Evolutionary conservation across 2,888 invertebrate genomes (phyloP).

Genomic region (Cantharis nigra): DNA sequence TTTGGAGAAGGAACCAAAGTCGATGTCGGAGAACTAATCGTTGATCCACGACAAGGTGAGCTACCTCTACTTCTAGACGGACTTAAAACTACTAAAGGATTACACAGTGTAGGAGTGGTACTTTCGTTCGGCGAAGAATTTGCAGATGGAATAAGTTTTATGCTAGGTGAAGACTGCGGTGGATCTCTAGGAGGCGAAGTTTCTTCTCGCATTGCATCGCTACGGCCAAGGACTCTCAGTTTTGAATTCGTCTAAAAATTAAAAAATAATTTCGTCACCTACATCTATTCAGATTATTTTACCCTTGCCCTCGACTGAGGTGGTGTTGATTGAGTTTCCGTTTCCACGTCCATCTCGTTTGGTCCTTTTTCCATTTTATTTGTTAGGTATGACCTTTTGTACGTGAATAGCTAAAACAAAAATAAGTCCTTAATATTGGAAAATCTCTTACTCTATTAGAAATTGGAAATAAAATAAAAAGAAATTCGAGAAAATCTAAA

Average conservation of each 20-base stretch:
- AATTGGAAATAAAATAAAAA: too few species aligned
- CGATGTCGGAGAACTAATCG: slow-evolving; percentile 46
- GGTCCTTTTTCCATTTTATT: slow-evolving; percentile 46
- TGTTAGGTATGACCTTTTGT: slow-evolving; percentile 39
- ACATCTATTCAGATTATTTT: slow-evolving; percentile 1
- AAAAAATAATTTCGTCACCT: background rate
- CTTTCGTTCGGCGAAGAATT: slow-evolving; percentile 27
- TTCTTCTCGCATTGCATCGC: slow-evolving; percentile 88
- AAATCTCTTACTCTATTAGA: background rate
- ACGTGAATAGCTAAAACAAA: slow-evolving; percentile 14
- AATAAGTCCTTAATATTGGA: background rate
- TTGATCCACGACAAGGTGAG: slow-evolving; percentile 40
- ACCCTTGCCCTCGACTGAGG: slow-evolving; percentile 37
- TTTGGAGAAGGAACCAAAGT: slow-evolving; percentile 48
- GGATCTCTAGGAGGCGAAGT: slow-evolving; percentile 64
- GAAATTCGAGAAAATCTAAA: too few species aligned
- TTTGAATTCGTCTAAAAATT: slow-evolving; percentile 68
- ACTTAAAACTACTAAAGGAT: slow-evolving; percentile 47
- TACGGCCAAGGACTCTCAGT: slow-evolving; percentile 82
- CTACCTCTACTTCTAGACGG: slow-evolving; percentile 44
- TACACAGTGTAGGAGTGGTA: slow-evolving; percentile 22
- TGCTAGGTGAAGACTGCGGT: slow-evolving; percentile 50
- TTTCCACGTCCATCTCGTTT: slow-evolving; percentile 45
- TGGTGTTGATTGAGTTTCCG: slow-evolving; percentile 35
- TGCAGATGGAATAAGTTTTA: slow-evolving; percentile 49